Conservation (phyloP, 2,888 invertebrate species). For the Metellina segmentata region DNA sequence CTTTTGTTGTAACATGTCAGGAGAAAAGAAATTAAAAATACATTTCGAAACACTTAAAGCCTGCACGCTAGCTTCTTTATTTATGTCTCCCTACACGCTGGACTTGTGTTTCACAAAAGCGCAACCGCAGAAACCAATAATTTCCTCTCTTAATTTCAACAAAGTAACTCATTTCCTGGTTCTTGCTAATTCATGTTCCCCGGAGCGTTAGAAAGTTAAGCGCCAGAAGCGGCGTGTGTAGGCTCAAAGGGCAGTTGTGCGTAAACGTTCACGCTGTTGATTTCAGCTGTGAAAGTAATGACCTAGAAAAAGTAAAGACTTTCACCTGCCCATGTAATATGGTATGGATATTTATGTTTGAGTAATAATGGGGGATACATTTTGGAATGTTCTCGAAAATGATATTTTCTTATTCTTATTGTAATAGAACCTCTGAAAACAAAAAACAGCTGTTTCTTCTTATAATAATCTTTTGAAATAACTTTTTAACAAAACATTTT, state of each 20-base stretch:
- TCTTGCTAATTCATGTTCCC: conserved; percentile 4
- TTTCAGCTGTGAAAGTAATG: conserved; percentile 34
- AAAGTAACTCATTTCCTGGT: conserved; percentile 28
- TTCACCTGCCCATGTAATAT: neutral
- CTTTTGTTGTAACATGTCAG: too few relatives aligned
- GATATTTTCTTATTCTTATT: neutral
- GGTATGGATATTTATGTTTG: neutral
- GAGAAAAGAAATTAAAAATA: neutral
- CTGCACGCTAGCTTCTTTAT: neutral
- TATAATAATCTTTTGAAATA: too few relatives aligned
- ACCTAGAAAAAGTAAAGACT: conserved; percentile 13
- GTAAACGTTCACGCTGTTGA: neutral
- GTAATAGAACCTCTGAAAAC: neutral
- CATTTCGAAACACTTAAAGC: neutral
- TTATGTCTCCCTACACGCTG: neutral
- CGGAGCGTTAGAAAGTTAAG: neutral
- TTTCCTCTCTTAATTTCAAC: neutral
- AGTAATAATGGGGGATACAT: neutral
- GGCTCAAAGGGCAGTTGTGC: neutral
- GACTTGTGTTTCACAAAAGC: neutral
- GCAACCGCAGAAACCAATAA: neutral
- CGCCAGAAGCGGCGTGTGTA: neutral
- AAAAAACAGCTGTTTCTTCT: neutral
- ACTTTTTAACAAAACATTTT: too few relatives aligned
- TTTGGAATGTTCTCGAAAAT: neutral